Conservation (phyloP, 1,140 invertebrate genomes). For the Formica exsecta region DNA sequence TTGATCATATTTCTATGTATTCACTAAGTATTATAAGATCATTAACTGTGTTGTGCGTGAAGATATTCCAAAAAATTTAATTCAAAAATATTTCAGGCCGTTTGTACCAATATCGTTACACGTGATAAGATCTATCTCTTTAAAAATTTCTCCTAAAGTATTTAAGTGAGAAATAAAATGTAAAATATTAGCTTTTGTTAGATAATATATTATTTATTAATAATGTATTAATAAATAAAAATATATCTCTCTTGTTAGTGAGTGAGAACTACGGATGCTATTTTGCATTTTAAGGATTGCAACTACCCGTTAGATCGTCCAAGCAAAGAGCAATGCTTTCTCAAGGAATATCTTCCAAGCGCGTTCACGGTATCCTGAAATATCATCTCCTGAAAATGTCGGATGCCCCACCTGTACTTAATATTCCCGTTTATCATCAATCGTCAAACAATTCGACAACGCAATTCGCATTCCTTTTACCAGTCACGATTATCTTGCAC, state of each 20-base stretch:
- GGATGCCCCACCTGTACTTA: background rate
- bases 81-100: background rate
- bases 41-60: background rate
- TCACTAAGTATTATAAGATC: background rate
- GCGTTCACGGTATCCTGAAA: no score
- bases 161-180: conserved; percentile 1
- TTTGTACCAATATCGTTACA: background rate
- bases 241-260: background rate
- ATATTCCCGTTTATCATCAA: background rate
- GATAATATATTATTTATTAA: background rate
- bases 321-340: conserved; percentile 50
- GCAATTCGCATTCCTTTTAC: conserved; percentile 8
- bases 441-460: conserved; percentile 21
- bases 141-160: background rate
- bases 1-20: background rate
- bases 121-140: background rate
- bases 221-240: conserved; percentile 4
- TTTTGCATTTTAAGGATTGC: conserved; percentile 29
- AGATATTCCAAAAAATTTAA: background rate
- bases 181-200: background rate
- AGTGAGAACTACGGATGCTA: background rate
- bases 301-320: background rate
- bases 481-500: conserved; percentile 24
- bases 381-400: conserved; percentile 44
- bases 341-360: conserved; percentile 14